A percentile compares a stretch with the other conserved stretches of the same genome.
Evolutionary conservation across 2,888 invertebrate genomes (phyloP).

Genomic region (Prosapia bicincta): DNA sequence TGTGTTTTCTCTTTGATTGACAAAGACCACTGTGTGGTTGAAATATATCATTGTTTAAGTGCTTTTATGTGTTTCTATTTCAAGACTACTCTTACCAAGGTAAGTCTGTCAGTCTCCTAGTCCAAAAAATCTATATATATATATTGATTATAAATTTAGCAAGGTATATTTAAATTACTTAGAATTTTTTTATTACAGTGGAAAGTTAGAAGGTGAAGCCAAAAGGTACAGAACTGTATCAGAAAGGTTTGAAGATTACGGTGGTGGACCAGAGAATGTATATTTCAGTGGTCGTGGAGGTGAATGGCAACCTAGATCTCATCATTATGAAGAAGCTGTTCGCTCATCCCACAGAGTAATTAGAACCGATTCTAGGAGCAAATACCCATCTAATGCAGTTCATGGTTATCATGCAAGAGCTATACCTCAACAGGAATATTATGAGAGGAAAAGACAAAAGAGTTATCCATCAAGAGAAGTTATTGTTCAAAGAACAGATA

Average conservation of each 20-base stretch:
- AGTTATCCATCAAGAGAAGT: constrained; percentile 62
- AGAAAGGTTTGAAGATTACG: constrained; percentile 35
- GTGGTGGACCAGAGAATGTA: constrained; percentile 19
- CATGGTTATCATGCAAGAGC: background rate
- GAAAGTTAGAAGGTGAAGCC: constrained; percentile 20
- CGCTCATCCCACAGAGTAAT: background rate
- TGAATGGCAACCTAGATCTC: background rate
- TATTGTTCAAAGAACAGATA: constrained; percentile 64
- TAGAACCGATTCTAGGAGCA: background rate
- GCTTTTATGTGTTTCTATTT: too few species aligned
- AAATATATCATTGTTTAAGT: too few species aligned
- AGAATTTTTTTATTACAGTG: constrained; percentile 15
- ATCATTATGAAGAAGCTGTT: constrained; percentile 6
- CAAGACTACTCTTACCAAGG: too few species aligned
- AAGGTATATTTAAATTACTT: too few species aligned
- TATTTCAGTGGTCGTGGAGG: background rate
- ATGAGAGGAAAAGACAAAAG: constrained; percentile 24
- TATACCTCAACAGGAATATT: constrained; percentile 18
- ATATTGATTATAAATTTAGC: too few species aligned
- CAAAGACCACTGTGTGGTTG: too few species aligned
- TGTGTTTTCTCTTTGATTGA: too few species aligned
- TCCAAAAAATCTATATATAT: too few species aligned
- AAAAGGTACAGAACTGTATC: constrained; percentile 36
- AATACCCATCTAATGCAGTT: background rate
- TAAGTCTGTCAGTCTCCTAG: too few species aligned